phyloP scores from a whole-genome alignment of 1,140 invertebrate genomes.

The Archivesica marissinica region DNA sequence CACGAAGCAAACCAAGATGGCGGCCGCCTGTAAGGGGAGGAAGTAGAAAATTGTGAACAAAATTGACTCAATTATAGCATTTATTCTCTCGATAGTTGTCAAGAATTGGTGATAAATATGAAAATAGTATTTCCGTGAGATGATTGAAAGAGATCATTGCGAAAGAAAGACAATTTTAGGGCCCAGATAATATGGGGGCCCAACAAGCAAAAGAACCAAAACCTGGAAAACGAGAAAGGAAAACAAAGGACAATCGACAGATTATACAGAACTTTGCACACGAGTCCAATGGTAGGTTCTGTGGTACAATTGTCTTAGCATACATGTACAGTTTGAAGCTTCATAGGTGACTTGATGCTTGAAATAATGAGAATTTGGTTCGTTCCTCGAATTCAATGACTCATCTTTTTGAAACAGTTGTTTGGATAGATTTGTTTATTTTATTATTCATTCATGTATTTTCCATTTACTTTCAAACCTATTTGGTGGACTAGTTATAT shows the following conservation, averaged over 20 bases:
- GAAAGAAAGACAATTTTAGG: conserved; percentile 15
- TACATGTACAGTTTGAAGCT: no score
- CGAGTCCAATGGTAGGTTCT: conserved; percentile 66
- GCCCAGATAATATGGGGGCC: conserved; percentile 68
- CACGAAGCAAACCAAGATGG: conserved; percentile 68
- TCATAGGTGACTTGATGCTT: no score
- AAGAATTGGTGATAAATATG: background rate
- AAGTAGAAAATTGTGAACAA: conserved; percentile 60
- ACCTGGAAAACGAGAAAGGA: conserved; percentile 68
- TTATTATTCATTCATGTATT: no score
- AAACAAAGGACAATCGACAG: conserved; percentile 69
- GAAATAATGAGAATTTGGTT: no score
- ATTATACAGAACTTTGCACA: conserved; percentile 55
- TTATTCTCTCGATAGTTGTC: background rate
- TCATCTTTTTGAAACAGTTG: no score
- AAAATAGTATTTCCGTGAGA: conserved; percentile 48
- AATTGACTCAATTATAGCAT: conserved; percentile 18
- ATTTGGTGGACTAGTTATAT: no score
- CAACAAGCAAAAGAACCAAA: conserved; percentile 69
- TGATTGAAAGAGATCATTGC: conserved; percentile 55
- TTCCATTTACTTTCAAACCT: no score
- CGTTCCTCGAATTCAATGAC: no score
- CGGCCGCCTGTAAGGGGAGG: conserved; percentile 72
- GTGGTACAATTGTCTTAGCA: background rate
- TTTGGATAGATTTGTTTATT: no score